Base-by-base conservation (phyloP, 2,113 vertebrate species). In the Helogale parvula region DNA sequence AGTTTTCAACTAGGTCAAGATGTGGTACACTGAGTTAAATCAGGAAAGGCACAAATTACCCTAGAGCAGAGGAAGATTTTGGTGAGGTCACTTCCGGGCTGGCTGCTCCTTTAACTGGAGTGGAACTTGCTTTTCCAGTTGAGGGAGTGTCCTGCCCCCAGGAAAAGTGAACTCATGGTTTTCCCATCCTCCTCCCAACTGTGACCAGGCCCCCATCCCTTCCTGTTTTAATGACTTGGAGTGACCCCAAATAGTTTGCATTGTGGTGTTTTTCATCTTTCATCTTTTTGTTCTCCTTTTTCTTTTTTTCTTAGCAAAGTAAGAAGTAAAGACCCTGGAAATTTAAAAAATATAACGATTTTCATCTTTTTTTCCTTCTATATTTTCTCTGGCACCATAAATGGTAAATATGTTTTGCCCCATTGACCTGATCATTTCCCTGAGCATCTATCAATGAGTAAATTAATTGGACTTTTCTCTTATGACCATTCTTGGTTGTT, bases 1-100 rank as follows among this genome's bases (percentile, higher is more conserved):
- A 98, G 97, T 96, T 98, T 97, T 98, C 98, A 99, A 98, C 93
- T 99, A 99, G 98, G 99, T 98, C 98, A 98, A 94, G 90, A 97
- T 97, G 98, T 96, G 98, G 98, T 97, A 77, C 94, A 92, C 84
- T 97, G 97, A 98, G 98, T 94, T 87, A 93, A 98, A 72, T 96
- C 91, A 93, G 19, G 96, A 98, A 97, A 98, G 93, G 66, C 63
- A 76, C 92, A 96, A 84, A 93, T 84, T 41, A 92, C 89, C 97
- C 35, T 52, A 90, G 94, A 97, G 71, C 71, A 95, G 93, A 91
- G 95, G 91, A 97, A 97, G 96, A 33, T 86, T 79, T 69, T 52
- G 13, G 82, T 93, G 98, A 98, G 90, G 94, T 98, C 97, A 98
- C 96, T 98, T 98, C 98, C 96, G 97, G 98, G 97, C 97, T 97